phyloP scores from a whole-genome alignment of 2,797 vertebrate genomes.

The Poeciliopsis gracilis region DNA sequence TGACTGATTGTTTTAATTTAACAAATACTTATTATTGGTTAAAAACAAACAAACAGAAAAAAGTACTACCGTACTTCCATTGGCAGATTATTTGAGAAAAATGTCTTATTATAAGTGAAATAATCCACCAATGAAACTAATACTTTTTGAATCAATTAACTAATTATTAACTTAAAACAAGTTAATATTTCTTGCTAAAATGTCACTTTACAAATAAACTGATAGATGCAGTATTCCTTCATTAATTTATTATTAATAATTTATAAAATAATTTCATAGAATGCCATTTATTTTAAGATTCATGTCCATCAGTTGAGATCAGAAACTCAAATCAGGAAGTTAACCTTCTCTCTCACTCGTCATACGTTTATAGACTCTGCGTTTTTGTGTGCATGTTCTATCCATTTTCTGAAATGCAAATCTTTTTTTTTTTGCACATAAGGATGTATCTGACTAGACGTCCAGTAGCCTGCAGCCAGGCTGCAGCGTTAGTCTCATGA shows the following conservation, averaged over 20 bases:
- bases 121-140: too few relatives aligned
- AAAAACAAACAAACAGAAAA: too few relatives aligned
- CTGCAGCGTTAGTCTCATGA: conserved; percentile 53
- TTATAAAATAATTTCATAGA: not conserved
- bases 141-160: too few relatives aligned
- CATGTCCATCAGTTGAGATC: not conserved
- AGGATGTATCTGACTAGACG: conserved; percentile 17
- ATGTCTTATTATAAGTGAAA: not conserved
- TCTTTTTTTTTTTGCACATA: conserved; percentile 3
- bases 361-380: conserved; percentile 8
- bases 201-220: too few relatives aligned
- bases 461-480: conserved; percentile 50
- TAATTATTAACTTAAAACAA: too few relatives aligned
- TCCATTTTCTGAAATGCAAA: conserved; percentile 36
- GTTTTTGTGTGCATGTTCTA: conserved; percentile 1
- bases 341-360: conserved; percentile 14
- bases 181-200: not conserved
- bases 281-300: not conserved
- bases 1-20: too few relatives aligned
- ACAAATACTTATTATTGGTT: too few relatives aligned
- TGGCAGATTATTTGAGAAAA: not conserved
- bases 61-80: too few relatives aligned
- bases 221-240: not conserved
- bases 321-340: conserved; percentile 17
- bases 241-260: not conserved